Evolutionary conservation across 2,888 invertebrate species (phyloP), one percentile per base, ranked within the genome.

Genomic region (Pterostichus madidus): DNA sequence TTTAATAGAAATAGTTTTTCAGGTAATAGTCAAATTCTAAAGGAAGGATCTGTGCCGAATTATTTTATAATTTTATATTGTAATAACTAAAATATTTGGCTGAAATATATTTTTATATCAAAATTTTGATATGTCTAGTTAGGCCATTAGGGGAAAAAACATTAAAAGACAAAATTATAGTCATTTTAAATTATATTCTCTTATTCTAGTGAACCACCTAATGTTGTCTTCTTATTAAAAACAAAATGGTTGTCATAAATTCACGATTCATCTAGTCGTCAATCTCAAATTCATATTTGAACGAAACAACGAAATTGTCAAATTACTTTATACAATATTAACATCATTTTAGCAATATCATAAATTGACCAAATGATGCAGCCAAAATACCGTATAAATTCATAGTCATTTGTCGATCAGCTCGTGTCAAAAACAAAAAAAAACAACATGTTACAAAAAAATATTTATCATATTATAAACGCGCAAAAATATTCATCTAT

Each of bases 91-190:
- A 17, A 32, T 44, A 44, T 71, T 71, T 71, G 44, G 46, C 68
- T 17, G 17, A 31, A 61, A 39, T 17, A 71, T 71, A 71, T 71
- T 71, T 71, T 71, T 71, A 71, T 71, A 71, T 71, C 15, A 71
- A 71, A 71, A 44, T 71, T 71, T 71, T 71, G 13, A 32, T 13
- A 32, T 17, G 4, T 56, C 13, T 56, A 56, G 15, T 56, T 56
- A 56, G 56, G 17, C 39, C 39, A 7, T 39, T 39, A 39, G 39
- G 39, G 39, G 39, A 39, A 39, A 6, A 5, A 7, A 39, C 7
- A 39, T 3, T 7, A 39, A 39, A 39, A 6, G 39, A 8, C 13
- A 52, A 52, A 52, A 52, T 52, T 44, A 11, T 44, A 44, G 11
- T 11, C 44, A 44, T 44, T 44, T 24, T 24, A 24, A 24, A 24